A percentile compares a stretch with the other conserved stretches of the same genome.
Conservation (phyloP, 2,113 vertebrate species). For the Oryzias javanicus region DNA sequence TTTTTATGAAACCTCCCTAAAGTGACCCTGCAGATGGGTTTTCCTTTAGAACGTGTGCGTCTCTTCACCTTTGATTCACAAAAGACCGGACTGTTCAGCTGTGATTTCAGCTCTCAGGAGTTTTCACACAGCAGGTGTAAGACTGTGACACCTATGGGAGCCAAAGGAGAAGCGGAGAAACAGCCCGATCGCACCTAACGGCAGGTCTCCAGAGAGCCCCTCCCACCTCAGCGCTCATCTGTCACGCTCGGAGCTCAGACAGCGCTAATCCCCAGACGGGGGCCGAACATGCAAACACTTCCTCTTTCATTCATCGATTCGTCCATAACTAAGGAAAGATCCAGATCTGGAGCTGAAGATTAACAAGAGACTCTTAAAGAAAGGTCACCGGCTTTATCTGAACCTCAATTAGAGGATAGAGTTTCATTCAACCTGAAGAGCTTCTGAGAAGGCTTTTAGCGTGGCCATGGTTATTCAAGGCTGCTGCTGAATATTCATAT, state of each 20-base stretch:
- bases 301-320: constrained; percentile 12
- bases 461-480: constrained; percentile 6
- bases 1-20: background rate
- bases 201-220: constrained; percentile 54
- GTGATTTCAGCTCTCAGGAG: constrained; percentile 42
- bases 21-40: background rate
- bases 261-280: background rate
- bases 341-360: constrained; percentile 20
- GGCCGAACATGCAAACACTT: background rate
- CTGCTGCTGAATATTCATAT: constrained; percentile 27
- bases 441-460: constrained; percentile 17
- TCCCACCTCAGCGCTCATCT: constrained; percentile 52
- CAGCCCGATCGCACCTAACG: constrained; percentile 66
- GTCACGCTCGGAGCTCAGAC: constrained; percentile 30
- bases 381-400: constrained; percentile 13
- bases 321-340: constrained; percentile 4
- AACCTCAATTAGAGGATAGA: constrained; percentile 15
- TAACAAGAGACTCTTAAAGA: constrained; percentile 12
- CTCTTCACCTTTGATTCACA: constrained; percentile 42
- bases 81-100: constrained; percentile 38
- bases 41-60: constrained; percentile 18
- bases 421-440: constrained; percentile 15
- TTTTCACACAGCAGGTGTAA: constrained; percentile 70
- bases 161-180: constrained; percentile 63
- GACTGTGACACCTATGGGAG: constrained; percentile 63